These are phyloP conservation scores for Ptychadena robeensis DNA, from an alignment of 2,797 vertebrate species.

Conservation along the genomic window DNA sequence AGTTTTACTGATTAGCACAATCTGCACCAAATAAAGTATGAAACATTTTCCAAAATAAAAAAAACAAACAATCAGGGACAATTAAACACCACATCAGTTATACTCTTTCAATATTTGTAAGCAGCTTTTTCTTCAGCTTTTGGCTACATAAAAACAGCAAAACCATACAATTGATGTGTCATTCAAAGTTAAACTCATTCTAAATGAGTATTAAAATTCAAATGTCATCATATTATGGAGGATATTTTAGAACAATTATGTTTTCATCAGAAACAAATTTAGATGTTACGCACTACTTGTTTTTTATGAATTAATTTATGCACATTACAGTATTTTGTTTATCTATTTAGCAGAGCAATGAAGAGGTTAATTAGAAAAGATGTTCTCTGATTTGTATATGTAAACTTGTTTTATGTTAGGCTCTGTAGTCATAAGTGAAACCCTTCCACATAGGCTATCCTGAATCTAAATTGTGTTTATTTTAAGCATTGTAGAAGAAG, in stretches of 20 bases:
- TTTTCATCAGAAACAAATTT: slow-evolving; percentile 49
- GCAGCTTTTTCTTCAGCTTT: not conserved
- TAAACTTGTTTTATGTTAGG: slow-evolving; percentile 9
- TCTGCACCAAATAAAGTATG: not conserved
- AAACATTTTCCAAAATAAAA: not conserved
- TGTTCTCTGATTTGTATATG: slow-evolving; percentile 35
- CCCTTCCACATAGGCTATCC: not conserved
- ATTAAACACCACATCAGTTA: not conserved
- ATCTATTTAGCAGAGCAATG: slow-evolving; percentile 63
- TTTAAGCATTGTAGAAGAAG: no score
- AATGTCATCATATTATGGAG: slow-evolving; percentile 38
- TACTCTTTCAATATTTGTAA: not conserved
- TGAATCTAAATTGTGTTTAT: not conserved
- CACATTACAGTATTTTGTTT: slow-evolving; percentile 46
- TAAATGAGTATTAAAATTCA: slow-evolving; percentile 47
- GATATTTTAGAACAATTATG: slow-evolving; percentile 51
- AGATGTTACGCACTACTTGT: slow-evolving; percentile 43
- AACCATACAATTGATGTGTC: not conserved
- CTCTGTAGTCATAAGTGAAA: not conserved
- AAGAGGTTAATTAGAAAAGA: slow-evolving; percentile 36
- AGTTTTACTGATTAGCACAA: not conserved
- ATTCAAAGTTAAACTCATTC: slow-evolving; percentile 9
- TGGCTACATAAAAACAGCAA: not conserved
- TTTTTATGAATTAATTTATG: slow-evolving; percentile 60
- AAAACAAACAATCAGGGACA: not conserved